Base-by-base conservation (phyloP, 2,113 vertebrate genomes). In the Tachuris rubrigastra region DNA sequence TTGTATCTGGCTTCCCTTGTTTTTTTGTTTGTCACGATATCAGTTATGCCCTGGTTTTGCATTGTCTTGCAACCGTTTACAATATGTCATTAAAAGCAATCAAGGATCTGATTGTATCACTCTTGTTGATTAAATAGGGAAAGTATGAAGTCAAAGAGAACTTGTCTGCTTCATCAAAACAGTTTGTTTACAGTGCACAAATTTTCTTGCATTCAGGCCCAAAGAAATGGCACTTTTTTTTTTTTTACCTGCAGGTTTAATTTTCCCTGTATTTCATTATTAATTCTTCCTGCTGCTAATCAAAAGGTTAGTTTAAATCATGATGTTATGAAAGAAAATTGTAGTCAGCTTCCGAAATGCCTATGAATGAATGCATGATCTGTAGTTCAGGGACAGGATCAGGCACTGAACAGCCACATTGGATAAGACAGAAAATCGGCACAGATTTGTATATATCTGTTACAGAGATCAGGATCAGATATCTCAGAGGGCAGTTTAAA, bases 71-170 rank as follows among this genome's bases (percentile, higher is more conserved):
- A 84, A 84, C 68, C 31, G 39, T 84, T 93, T 95, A 89, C 52
- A 78, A 33, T 78, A 78, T 78, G 24, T 44, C 60, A 89, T 90
- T 82, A 85, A 75, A 52, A 93, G 65, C 47, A 93, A 55, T 89
- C 93, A 95, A 55, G 24, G 50, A 87, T 87, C 60, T 95, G 76
- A 92, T 90, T 95, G 80, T 81, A 5, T 67, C 72, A 52, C 85
- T 80, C 60, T 77, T 77, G 88, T 78, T 95, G 65, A 95, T 89
- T 93, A 81, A 93, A 78, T 31, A 95, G 35, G n/a, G 46, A 82
- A 60, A 90, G 33, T 47, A 81, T 4, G 8, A 89, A 93, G 14
- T 1, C 5, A 88, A 73, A 71, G 65, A 63, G 55, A 92, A 59
- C 39, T 84, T 39, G 19, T 20, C 27, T 75, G 44, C 79, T 93